phyloP scores from a whole-genome alignment of 2,113 vertebrate genomes.

The Ptilorrhoa leucosticta region DNA sequence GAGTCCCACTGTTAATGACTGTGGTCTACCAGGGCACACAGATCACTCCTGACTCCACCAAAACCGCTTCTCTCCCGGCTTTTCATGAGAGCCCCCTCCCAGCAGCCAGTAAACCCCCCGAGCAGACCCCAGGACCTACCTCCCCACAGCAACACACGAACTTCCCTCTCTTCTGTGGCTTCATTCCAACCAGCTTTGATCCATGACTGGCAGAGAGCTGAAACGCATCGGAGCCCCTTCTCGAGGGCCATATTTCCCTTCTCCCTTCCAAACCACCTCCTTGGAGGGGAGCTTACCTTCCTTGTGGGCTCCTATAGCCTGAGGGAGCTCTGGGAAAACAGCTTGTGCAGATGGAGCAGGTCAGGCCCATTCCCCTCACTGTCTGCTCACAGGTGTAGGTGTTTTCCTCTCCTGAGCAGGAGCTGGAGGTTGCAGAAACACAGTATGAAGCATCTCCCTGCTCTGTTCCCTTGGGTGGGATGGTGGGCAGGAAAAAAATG shows the following conservation, averaged over 20 bases:
- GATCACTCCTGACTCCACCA: background rate
- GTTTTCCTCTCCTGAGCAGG: background rate
- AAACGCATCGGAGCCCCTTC: rapidly evolving
- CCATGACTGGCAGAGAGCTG: background rate
- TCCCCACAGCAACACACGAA: background rate
- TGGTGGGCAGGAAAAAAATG: background rate
- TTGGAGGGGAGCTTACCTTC: background rate
- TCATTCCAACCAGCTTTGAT: background rate
- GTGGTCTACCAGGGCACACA: background rate
- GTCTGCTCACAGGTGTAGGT: background rate
- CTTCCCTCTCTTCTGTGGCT: background rate
- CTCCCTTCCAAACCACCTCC: background rate
- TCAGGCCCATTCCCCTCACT: background rate
- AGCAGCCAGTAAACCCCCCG: rapidly evolving
- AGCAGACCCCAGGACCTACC: background rate
- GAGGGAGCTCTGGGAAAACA: background rate
- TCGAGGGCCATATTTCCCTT: background rate
- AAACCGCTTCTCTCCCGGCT: background rate
- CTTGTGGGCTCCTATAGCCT: background rate
- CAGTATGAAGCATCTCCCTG: background rate
- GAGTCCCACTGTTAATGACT: rapidly evolving
- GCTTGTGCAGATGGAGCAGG: background rate
- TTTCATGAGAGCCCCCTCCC: background rate
- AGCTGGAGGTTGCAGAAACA: background rate
- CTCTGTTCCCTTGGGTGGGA: background rate